Conservation (phyloP, 2,113 vertebrate genomes). For the Megaleporinus macrocephalus region DNA sequence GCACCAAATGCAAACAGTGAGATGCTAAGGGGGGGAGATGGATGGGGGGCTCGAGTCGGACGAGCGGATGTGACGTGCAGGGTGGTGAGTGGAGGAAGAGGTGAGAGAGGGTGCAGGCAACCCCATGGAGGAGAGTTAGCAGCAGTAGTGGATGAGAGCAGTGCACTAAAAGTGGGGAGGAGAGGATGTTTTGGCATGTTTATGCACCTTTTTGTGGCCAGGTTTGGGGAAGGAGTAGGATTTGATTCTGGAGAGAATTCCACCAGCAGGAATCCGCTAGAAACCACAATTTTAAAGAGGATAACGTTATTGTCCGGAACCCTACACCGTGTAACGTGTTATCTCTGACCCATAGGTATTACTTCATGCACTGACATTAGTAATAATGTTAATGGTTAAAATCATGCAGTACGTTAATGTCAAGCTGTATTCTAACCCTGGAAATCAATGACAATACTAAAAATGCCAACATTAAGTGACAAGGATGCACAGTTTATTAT, state of each 20-base stretch:
- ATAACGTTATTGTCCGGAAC: constrained; percentile 53
- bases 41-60: neutral
- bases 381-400: constrained; percentile 6
- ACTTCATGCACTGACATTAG: constrained; percentile 24
- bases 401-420: neutral
- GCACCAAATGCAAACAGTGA: constrained; percentile 19
- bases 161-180: constrained; percentile 52
- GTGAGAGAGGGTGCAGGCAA: constrained; percentile 20
- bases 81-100: constrained; percentile 49
- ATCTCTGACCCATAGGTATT: constrained; percentile 24
- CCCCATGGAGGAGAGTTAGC: constrained; percentile 56
- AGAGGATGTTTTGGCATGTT: constrained; percentile 58
- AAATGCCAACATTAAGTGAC: neutral
- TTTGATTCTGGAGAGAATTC: constrained; percentile 88
- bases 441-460: neutral
- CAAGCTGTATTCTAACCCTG: neutral
- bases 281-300: constrained; percentile 86
- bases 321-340: neutral
- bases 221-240: constrained; percentile 85
- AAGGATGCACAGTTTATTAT: constrained; percentile 1
- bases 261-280: constrained; percentile 82
- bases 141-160: constrained; percentile 50
- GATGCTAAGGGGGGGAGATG: neutral
- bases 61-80: constrained; percentile 12
- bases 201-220: constrained; percentile 88